Conservation (phyloP, 2,113 vertebrate genomes). For the Serinus canaria region DNA sequence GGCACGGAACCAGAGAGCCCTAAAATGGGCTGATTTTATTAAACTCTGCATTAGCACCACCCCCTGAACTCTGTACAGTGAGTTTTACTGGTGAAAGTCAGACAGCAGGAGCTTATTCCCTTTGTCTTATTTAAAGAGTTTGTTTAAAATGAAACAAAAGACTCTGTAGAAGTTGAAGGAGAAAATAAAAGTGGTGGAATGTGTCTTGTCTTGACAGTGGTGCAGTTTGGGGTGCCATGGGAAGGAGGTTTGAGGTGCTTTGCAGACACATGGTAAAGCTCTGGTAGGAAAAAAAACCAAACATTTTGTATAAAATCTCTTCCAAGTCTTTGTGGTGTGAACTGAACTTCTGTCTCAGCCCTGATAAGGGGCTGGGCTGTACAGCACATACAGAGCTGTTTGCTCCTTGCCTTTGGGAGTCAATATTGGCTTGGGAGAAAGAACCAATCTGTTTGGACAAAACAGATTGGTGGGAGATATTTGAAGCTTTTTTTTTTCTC, state of each 20-base stretch:
- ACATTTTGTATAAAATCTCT: background rate
- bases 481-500: background rate
- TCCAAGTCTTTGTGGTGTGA: background rate
- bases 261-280: background rate
- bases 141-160: background rate
- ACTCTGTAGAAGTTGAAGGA: background rate
- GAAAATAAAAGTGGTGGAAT: background rate
- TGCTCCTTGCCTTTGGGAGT: background rate
- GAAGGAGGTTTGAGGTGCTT: background rate
- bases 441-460: background rate
- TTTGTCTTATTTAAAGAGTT: background rate
- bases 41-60: background rate
- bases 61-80: background rate
- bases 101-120: background rate
- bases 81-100: background rate
- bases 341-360: background rate
- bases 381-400: rapidly evolving
- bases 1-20: background rate
- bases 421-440: background rate
- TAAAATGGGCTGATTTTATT: background rate
- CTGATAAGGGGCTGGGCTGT: background rate
- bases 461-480: background rate
- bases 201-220: background rate
- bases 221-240: background rate
- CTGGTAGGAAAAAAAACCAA: background rate